Base-by-base conservation (phyloP, 2,113 vertebrate genomes). In the Bagarius yarrelli region DNA sequence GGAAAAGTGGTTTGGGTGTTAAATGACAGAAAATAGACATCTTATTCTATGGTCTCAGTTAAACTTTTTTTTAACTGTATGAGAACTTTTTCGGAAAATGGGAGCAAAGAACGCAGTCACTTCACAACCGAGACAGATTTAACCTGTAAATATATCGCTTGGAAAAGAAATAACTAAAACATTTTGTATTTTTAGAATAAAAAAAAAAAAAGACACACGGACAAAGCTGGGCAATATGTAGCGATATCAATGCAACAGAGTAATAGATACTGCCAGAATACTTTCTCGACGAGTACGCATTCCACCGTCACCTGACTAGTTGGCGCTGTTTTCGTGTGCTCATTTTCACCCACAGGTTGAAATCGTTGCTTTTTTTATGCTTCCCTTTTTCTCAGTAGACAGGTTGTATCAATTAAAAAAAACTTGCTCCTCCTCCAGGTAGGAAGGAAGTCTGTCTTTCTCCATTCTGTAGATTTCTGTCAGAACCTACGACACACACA, bases 161-260 rank as follows among this genome's bases (percentile, higher is more conserved):
- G 44, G 78, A 77, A 74, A 87, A 59, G 8, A 25, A 27, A 36
- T n/a, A 69, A 71, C 72, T 86, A 70, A 84, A 52, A 27, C 30
- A 85, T 92, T 93, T 92, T 93, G 88, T 93, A 92, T 88, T 93
- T 93, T 94, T 94, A 82, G 88, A 89, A 88, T 89, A 90, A 85
- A 73, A 66, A 64, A 57, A 89, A 82, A 86, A 76, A 23, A 87
- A 75, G 44, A 73, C 25, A 83, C 69, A 32, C 67, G 81, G 76
- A 77, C 36, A 76, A 85, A 77, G 76, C 71, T 84, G 84, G 85
- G 80, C 79, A 83, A 76, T 81, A 84, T 60, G 72, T 86, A 83
- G 73, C 81, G 84, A 81, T 75, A 64, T 73, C 32, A 66, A 78
- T 66, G 64, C 55, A 61, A 36, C 80, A 75, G 25, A 77, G 55